These are phyloP conservation scores for Scomber scombrus DNA, from an alignment of 2,113 vertebrate species.

Conservation along the genomic window DNA sequence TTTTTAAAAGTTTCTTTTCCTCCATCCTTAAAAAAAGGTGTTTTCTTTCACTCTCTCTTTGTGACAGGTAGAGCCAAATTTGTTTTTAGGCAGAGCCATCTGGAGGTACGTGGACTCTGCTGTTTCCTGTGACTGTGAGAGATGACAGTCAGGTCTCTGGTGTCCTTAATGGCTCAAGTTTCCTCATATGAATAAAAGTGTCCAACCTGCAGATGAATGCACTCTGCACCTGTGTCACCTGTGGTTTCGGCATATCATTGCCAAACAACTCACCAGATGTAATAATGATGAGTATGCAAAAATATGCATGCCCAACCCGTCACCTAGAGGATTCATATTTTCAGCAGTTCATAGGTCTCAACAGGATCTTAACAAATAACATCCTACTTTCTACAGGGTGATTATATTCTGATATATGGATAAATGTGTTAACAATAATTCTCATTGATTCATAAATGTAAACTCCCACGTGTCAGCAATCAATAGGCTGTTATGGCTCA, in stretches of 20 bases:
- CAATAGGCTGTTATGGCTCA: too few relatives aligned
- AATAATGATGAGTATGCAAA: slow-evolving; percentile 60
- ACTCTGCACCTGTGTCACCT: slow-evolving; percentile 49
- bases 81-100: slow-evolving; percentile 53
- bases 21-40: neutral
- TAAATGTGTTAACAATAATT: neutral
- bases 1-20: neutral
- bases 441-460: neutral
- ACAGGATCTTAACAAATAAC: neutral
- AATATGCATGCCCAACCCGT: slow-evolving; percentile 49
- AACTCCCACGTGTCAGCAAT: neutral
- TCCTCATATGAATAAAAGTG: slow-evolving; percentile 47
- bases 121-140: slow-evolving; percentile 44
- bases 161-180: slow-evolving; percentile 52
- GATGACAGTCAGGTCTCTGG: slow-evolving; percentile 52
- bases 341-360: neutral
- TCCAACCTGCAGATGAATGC: slow-evolving; percentile 44
- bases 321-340: slow-evolving; percentile 1
- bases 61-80: slow-evolving; percentile 44
- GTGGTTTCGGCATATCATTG: slow-evolving; percentile 51
- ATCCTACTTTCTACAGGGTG: neutral
- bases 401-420: neutral
- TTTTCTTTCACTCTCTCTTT: slow-evolving; percentile 23
- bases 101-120: slow-evolving; percentile 47
- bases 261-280: slow-evolving; percentile 55